These are phyloP conservation scores for Monoplex corrugatus DNA, from an alignment of 2,888 invertebrate genomes.

Conservation along the genomic window DNA sequence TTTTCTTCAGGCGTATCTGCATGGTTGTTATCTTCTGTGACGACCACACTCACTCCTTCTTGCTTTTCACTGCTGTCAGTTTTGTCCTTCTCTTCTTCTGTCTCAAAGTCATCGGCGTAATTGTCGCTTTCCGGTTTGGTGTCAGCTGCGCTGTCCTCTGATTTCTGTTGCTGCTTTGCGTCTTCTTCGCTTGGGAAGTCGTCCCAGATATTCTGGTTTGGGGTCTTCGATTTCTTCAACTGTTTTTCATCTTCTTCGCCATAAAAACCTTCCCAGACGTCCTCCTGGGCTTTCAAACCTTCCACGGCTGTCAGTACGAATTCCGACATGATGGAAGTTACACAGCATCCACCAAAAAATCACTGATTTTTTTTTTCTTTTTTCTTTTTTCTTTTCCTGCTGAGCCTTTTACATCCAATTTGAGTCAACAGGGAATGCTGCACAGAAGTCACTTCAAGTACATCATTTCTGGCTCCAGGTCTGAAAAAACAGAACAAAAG, in stretches of 20 bases:
- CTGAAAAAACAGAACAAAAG: no score
- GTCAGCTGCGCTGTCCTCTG: no score
- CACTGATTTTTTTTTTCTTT: background rate
- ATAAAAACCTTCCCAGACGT: background rate
- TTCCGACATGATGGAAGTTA: background rate
- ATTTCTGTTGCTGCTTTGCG: background rate
- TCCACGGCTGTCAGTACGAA: background rate
- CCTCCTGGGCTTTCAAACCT: background rate
- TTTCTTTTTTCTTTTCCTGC: background rate
- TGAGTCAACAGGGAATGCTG: no score
- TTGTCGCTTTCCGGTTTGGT: conserved; percentile 9
- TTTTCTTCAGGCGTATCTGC: background rate
- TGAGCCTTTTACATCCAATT: no score
- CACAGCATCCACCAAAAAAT: background rate
- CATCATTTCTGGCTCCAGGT: no score
- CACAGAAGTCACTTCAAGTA: no score
- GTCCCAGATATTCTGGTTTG: no score
- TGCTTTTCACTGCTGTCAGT: background rate
- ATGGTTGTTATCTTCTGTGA: background rate
- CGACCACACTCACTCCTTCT: background rate
- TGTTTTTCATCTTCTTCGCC: background rate
- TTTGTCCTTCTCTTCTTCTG: background rate
- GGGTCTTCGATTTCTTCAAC: background rate
- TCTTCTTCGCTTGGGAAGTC: conserved; percentile 1
- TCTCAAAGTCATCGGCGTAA: background rate